Conservation (phyloP, 37 sponge, comb jelly and placozoan genomes). For the Aphrocallistes beatrix region DNA sequence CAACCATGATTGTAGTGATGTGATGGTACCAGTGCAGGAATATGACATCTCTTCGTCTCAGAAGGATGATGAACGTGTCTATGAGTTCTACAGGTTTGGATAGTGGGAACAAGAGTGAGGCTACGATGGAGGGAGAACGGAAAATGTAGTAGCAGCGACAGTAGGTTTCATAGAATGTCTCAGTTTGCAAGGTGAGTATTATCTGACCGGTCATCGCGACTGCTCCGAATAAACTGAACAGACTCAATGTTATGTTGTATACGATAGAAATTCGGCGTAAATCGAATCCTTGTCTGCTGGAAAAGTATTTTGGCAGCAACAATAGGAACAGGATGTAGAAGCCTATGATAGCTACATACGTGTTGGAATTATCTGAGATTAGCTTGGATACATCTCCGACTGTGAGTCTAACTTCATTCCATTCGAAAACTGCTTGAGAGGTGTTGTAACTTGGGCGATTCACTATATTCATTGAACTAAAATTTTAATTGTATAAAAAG, state of each 20-base stretch:
- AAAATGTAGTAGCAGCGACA: background rate
- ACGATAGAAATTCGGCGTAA: background rate
- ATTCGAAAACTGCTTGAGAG: background rate
- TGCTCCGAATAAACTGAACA: background rate
- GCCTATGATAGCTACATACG: background rate
- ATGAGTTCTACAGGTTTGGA: background rate
- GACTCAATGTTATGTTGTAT: background rate
- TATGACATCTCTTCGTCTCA: background rate
- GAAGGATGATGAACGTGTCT: background rate
- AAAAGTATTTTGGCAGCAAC: background rate
- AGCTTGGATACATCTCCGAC: background rate
- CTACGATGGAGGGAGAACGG: background rate
- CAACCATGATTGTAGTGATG: background rate
- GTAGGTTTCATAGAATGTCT: background rate
- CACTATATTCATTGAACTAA: too few species aligned
- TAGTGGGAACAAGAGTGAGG: background rate
- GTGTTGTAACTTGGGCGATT: background rate
- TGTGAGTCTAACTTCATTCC: background rate
- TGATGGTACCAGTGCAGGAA: constrained; percentile 6
- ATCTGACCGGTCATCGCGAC: background rate
- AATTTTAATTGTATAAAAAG: too few species aligned
- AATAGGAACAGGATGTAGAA: background rate
- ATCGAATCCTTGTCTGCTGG: background rate
- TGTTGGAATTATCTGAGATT: background rate
- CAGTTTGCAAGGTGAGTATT: background rate